Evolutionary conservation across 2,888 invertebrate genomes (phyloP), one percentile per base, ranked within the genome.

Genomic region (Chironomus riparius): DNA sequence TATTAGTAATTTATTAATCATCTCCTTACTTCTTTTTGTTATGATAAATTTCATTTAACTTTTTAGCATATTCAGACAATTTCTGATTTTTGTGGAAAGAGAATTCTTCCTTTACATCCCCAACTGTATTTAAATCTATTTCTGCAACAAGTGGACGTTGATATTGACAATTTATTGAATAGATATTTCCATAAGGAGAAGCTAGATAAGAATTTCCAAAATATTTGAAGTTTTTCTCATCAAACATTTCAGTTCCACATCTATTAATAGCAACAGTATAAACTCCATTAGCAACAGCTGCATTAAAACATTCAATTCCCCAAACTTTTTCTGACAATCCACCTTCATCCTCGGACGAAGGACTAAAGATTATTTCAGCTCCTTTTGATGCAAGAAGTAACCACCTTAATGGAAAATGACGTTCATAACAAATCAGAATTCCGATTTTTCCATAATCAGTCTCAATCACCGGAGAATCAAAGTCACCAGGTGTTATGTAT

Each of bases 311-410:
- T 86, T 99, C 98, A 77, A 98, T 91, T 0, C 92, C 88, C 98
- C 98, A 99, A 79, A 98, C 85, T 0, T 96, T 93, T 84, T 98
- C 98, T 81, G 95, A 95, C 70, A 91, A 85, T 24, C 85, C 86
- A 0, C 89, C 86, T 69, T 87, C 81, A 79, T 98, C 98, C 1
- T 98, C 99, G 7, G 96, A 94, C 6, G 96, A 94, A 1, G 99
- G 99, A 85, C 99, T 99, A 83, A 99, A 99, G 0, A 99, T 98
- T 61, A 99, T 94, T 87, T 99, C 98, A 0, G 99, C 98, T 0
- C 97, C 97, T 83, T 98, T 98, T 4, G 98, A 81, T 0, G 93
- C 97, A 84, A 95, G 98, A 93, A 96, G 95, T 84, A 97, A 86
- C 99, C 99, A 99, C 82, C 98, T 98, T 78, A 94, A 89, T 0